Base-by-base conservation (phyloP, 2,888 invertebrate species). In the Sminthurinus aureus region DNA sequence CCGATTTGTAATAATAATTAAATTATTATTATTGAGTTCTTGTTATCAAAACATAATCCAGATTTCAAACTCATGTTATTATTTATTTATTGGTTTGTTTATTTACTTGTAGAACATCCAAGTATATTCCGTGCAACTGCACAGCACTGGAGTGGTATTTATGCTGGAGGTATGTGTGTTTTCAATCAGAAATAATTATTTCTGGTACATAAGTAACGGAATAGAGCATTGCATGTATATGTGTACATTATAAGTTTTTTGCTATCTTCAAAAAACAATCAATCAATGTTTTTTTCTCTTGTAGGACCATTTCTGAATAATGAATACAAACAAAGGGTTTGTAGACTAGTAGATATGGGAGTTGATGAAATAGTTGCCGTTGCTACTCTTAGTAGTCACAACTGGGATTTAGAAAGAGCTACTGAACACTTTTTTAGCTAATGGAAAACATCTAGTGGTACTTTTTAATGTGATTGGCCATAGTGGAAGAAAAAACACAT, bases 111-210 rank as follows among this genome's bases (percentile, higher is more conserved):
- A 38, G 69, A 96, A 89, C 94, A 96, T 90, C 93, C 93, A 84
- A 93, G 94, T 87, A 93, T 98, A 90, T 99, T 98, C 91, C 93
- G 93, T 89, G 91, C 94, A 89, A 99, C 99, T 38, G 99, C 99
- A 51, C 93, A 93, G 89, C 97, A 98, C 92, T 99, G 99, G 99
- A 96, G 98, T 84, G 95, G 95, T 90, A 93, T 94, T 20, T 99
- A 98, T 91, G 99, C 98, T 22, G 95, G 95, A 89, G 96, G 95
- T 91, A 93, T 91, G 81, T 69, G 22, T 6, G n/a, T 38, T 38
- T 38, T 38, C 1, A 38, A 38, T 38, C 38, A 6, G 1, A 1
- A 4, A 38, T 4, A 38, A 38, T 38, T 38, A 38, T 38, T 38
- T 6, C 38, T 38, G 6, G 38, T 38, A 38, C 1, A 38, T 4